These are phyloP conservation scores for Drosophila simulans DNA, from an alignment of 1,140 invertebrate genomes.

Conservation along the genomic window DNA sequence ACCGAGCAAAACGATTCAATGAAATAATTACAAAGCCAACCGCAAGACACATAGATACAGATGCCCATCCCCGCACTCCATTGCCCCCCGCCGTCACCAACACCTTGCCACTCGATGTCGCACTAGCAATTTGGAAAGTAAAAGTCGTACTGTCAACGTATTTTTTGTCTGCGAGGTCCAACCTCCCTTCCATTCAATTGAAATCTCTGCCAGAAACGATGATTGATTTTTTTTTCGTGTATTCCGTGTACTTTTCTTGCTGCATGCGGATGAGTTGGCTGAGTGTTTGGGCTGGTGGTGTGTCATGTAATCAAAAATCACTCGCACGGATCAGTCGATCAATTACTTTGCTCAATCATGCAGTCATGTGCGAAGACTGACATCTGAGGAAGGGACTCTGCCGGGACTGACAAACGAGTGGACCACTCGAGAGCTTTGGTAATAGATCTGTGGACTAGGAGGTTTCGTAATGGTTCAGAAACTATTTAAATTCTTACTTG, in stretches of 20 bases:
- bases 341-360: slow-evolving; percentile 74
- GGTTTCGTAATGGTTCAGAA: slow-evolving; percentile 27
- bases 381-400: slow-evolving; percentile 17
- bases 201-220: slow-evolving; percentile 21
- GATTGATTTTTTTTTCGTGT: slow-evolving; percentile 38
- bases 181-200: slow-evolving; percentile 40
- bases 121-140: slow-evolving; percentile 72
- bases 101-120: slow-evolving; percentile 36
- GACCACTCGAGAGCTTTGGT: background rate
- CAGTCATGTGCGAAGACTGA: slow-evolving; percentile 51
- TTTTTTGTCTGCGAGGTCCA: slow-evolving; percentile 21
- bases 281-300: slow-evolving; percentile 24
- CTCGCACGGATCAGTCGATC: slow-evolving; percentile 74
- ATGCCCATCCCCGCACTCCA: slow-evolving; percentile 12
- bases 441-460: slow-evolving; percentile 1
- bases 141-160: slow-evolving; percentile 71
- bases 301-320: slow-evolving; percentile 75
- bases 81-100: slow-evolving; percentile 11
- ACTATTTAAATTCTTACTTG: slow-evolving; percentile 1
- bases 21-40: slow-evolving; percentile 71
- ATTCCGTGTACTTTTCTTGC: slow-evolving; percentile 23
- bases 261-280: slow-evolving; percentile 25
- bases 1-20: slow-evolving; percentile 65
- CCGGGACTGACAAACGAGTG: too few relatives aligned
- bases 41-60: slow-evolving; percentile 55